phyloP scores from a whole-genome alignment of 2,113 vertebrate genomes.

The Chionis minor region DNA sequence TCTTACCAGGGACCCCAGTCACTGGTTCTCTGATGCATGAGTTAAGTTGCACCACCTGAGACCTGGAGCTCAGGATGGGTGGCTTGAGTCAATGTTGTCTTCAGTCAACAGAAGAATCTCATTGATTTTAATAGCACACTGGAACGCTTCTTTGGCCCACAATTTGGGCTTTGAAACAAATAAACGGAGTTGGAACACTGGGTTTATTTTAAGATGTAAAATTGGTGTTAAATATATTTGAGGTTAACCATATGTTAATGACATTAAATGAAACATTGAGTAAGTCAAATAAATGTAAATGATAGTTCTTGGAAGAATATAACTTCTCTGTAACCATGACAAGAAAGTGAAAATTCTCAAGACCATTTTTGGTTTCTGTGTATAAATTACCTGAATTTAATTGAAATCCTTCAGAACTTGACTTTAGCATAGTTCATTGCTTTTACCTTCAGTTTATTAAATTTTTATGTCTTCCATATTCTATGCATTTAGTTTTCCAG shows the following conservation, averaged over 20 bases:
- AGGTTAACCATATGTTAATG: slow-evolving; percentile 52
- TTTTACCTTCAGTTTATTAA: slow-evolving; percentile 47
- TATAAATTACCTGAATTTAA: slow-evolving; percentile 9
- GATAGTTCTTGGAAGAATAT: slow-evolving; percentile 41
- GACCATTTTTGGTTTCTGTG: neutral
- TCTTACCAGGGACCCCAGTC: neutral
- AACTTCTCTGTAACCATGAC: neutral
- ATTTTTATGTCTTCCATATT: slow-evolving; percentile 56
- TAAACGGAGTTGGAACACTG: neutral
- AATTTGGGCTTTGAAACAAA: neutral
- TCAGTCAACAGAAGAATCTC: neutral
- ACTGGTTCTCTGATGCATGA: neutral
- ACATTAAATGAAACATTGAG: slow-evolving; percentile 29
- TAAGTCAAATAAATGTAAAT: slow-evolving; percentile 33
- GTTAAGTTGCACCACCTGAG: neutral
- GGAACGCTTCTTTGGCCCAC: neutral
- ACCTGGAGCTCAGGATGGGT: neutral
- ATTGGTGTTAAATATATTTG: slow-evolving; percentile 26
- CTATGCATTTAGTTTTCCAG: slow-evolving; percentile 62
- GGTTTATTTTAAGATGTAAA: slow-evolving; percentile 7
- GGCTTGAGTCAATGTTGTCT: neutral
- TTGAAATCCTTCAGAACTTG: neutral
- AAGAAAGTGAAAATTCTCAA: slow-evolving; percentile 27
- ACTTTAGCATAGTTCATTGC: neutral
- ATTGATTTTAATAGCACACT: neutral